Conservation (phyloP, 2,797 vertebrate genomes). For the Crossoptilon crossoptilon region DNA sequence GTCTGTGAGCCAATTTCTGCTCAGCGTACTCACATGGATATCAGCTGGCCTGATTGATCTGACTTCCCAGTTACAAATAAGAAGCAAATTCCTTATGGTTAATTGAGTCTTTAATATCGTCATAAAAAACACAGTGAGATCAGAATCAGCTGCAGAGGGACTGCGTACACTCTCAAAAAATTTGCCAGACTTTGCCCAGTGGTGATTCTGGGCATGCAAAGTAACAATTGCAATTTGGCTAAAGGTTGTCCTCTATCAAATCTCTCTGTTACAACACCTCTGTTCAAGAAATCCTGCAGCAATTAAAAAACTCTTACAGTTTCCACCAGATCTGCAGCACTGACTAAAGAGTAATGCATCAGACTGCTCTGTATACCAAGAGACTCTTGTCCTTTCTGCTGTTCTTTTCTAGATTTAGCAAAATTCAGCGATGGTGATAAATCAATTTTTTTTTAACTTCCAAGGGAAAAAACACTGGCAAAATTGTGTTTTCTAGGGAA, state of each 20-base stretch:
- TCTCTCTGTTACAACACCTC: conserved; percentile 6
- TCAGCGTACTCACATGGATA: conserved; percentile 14
- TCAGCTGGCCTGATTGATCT: conserved; percentile 52
- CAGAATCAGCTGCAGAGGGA: conserved; percentile 26
- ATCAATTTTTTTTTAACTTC: conserved; percentile 88
- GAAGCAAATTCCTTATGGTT: conserved; percentile 55
- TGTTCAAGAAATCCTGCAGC: conserved; percentile 13
- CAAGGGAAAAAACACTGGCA: conserved; percentile 81
- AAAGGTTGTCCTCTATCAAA: background rate
- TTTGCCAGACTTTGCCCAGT: background rate
- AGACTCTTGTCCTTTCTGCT: conserved; percentile 65
- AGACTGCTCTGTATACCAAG: conserved; percentile 54
- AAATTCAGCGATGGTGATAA: conserved; percentile 88
- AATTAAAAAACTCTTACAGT: conserved; percentile 50
- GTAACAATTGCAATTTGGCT: conserved; percentile 20
- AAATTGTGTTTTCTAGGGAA: conserved; percentile 85
- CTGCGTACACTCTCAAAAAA: background rate
- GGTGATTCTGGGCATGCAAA: conserved; percentile 30
- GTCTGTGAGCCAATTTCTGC: conserved; percentile 1
- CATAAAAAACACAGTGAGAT: conserved; percentile 47
- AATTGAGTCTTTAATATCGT: conserved; percentile 69
- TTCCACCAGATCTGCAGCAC: conserved; percentile 48
- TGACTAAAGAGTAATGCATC: conserved; percentile 33
- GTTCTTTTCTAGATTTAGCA: conserved; percentile 85
- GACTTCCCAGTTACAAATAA: conserved; percentile 53